These are phyloP conservation scores for Dasyurus viverrinus DNA, from an alignment of 2,113 vertebrate genomes.

Conservation along the genomic window DNA sequence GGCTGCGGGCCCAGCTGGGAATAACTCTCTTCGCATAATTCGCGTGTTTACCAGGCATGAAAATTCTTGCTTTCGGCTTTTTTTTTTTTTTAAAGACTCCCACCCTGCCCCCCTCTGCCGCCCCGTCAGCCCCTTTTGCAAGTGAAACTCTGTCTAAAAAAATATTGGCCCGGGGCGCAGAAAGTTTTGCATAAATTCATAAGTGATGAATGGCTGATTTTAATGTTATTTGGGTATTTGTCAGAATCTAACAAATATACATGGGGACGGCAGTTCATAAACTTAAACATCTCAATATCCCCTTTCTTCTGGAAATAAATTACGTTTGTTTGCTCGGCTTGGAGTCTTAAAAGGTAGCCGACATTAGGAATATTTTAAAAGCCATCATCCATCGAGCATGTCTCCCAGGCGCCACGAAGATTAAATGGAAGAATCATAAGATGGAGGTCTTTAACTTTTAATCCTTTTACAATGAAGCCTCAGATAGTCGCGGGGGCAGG, in stretches of 20 bases:
- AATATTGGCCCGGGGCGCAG: constrained; percentile 87
- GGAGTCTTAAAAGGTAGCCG: constrained; percentile 89
- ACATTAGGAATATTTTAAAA: constrained; percentile 94
- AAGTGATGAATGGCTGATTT: constrained; percentile 90
- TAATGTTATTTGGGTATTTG: constrained; percentile 89
- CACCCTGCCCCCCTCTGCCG: constrained; percentile 52
- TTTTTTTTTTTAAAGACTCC: constrained; percentile 62
- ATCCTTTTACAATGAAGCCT: constrained; percentile 96
- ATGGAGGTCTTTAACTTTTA: constrained; percentile 96
- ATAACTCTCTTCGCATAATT: constrained; percentile 90
- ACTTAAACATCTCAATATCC: constrained; percentile 89
- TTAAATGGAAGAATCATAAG: constrained; percentile 96
- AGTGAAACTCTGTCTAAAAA: constrained; percentile 87
- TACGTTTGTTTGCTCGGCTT: constrained; percentile 90
- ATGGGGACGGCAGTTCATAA: constrained; percentile 86
- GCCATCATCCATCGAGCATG: constrained; percentile 93
- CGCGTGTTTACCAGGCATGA: constrained; percentile 88
- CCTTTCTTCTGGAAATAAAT: constrained; percentile 90
- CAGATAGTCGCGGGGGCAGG: constrained; percentile 91
- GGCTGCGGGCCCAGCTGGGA: constrained; percentile 88
- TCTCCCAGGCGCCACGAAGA: constrained; percentile 95
- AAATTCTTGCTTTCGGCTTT: constrained; percentile 85
- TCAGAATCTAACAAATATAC: constrained; percentile 88
- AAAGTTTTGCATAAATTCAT: constrained; percentile 89
- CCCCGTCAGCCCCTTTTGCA: constrained; percentile 75